These are phyloP conservation scores for Ichneumoninae sp. DNA, from an alignment of 2,888 invertebrate species.

Conservation along the genomic window DNA sequence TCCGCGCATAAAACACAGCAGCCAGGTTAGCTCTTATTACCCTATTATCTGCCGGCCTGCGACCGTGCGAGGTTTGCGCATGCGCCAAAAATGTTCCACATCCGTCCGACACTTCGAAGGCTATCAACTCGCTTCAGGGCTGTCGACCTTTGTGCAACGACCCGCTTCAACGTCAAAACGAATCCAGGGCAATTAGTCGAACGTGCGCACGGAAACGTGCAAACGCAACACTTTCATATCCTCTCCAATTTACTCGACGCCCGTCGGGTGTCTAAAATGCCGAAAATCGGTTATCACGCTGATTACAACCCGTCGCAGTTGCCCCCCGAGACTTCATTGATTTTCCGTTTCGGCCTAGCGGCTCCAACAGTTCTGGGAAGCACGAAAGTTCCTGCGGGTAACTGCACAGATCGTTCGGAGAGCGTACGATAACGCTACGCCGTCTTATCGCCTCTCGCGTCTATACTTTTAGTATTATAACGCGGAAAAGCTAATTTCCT, in stretches of 20 bases:
- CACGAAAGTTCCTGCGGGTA: not conserved
- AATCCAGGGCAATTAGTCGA: constrained; percentile 44
- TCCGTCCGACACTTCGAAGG: not conserved
- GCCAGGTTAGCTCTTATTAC: not conserved
- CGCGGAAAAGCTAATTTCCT: constrained; percentile 55
- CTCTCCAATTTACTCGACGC: not conserved
- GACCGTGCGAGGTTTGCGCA: not conserved
- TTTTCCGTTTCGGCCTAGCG: constrained; percentile 12
- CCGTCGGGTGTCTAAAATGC: constrained; percentile 17
- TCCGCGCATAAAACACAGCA: no score
- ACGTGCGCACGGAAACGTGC: constrained; percentile 9
- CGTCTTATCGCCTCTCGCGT: not conserved
- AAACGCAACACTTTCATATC: not conserved
- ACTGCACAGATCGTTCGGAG: constrained; percentile 14
- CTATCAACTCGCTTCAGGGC: not conserved
- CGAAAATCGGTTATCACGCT: constrained; percentile 52
- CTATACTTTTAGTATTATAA: constrained; percentile 52
- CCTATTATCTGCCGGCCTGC: not conserved
- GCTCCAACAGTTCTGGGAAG: not conserved
- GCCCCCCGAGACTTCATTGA: not conserved
- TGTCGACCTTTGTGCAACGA: not conserved
- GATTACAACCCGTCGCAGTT: constrained; percentile 16
- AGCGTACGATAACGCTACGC: constrained; percentile 7
- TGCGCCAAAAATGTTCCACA: not conserved
- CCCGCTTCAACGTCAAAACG: constrained; percentile 32